Evolutionary conservation across 1,140 invertebrate genomes (phyloP).

Genomic region (Tetranychus cinnabarinus): DNA sequence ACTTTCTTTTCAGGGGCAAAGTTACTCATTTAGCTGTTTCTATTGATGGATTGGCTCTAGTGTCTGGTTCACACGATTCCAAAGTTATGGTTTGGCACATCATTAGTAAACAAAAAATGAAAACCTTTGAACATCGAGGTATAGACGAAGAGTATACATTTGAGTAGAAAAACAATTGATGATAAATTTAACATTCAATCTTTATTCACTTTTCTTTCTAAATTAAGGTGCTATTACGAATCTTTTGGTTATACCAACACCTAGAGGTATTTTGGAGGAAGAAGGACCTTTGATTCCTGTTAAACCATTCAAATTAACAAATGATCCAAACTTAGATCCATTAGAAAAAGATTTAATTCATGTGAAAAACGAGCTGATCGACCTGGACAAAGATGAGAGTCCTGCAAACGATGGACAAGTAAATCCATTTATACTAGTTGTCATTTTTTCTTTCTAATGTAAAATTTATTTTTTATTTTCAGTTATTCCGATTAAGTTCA

Average conservation of each 20-base stretch:
- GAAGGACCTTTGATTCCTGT: conserved; percentile 20
- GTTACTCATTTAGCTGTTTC: conserved; percentile 45
- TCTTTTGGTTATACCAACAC: conserved; percentile 30
- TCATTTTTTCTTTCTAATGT: not conserved
- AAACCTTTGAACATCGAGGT: conserved; percentile 38
- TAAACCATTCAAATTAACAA: conserved; percentile 11
- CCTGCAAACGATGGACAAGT: conserved; percentile 15
- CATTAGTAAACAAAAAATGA: conserved; percentile 38
- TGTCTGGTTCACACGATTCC: conserved; percentile 47
- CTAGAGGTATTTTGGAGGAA: conserved; percentile 21
- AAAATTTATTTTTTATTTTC: not conserved
- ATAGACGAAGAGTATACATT: not conserved
- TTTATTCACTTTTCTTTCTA: not conserved
- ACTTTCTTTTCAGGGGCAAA: conserved; percentile 15
- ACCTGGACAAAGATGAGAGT: conserved; percentile 18
- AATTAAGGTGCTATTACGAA: conserved; percentile 37
- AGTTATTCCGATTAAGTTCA: not conserved
- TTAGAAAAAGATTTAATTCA: conserved; percentile 11
- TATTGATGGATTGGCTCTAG: conserved; percentile 34
- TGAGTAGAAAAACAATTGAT: too few relatives aligned
- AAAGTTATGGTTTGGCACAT: conserved; percentile 55
- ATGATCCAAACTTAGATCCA: conserved; percentile 12
- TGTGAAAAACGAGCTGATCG: conserved; percentile 10
- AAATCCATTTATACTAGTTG: conserved; percentile 15
- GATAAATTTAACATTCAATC: too few relatives aligned